Conservation (phyloP, 2,797 vertebrate genomes). For the Tenualosa ilisha region DNA sequence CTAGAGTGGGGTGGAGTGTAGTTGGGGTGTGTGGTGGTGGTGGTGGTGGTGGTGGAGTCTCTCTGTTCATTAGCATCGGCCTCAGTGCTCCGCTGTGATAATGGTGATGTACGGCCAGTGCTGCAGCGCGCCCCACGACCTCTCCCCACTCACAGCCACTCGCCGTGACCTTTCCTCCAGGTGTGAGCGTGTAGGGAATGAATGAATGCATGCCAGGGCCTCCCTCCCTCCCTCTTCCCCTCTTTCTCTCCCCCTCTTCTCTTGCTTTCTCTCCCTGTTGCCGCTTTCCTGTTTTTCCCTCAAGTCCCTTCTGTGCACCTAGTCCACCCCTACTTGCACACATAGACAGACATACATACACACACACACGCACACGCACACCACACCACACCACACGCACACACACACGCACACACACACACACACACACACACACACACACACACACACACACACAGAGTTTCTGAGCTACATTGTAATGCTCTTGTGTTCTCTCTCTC, state of each 20-base stretch:
- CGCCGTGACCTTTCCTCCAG: constrained; percentile 62
- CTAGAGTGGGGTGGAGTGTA: neutral
- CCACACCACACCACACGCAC: too few relatives aligned
- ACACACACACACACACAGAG: neutral
- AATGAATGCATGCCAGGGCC: constrained; percentile 8
- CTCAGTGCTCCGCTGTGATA: constrained; percentile 70
- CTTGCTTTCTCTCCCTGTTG: neutral
- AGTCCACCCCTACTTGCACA: neutral
- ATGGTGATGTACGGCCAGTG: constrained; percentile 72
- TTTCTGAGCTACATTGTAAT: neutral
- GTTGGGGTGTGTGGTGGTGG: neutral
- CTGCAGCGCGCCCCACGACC: constrained; percentile 68
- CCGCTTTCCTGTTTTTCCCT: constrained; percentile 14
- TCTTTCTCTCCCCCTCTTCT: neutral
- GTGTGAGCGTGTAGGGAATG: constrained; percentile 21
- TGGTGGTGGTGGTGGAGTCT: neutral
- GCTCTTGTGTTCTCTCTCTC: too few relatives aligned
- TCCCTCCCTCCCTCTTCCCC: neutral
- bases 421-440: neutral
- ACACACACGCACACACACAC: constrained; percentile 1
- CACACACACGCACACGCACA: neutral
- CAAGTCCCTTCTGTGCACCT: neutral
- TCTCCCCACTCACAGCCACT: constrained; percentile 62
- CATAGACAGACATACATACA: neutral
- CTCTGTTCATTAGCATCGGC: constrained; percentile 61